Base-by-base conservation (phyloP, 1,140 invertebrate species). In the Drosophila trapezifrons region DNA sequence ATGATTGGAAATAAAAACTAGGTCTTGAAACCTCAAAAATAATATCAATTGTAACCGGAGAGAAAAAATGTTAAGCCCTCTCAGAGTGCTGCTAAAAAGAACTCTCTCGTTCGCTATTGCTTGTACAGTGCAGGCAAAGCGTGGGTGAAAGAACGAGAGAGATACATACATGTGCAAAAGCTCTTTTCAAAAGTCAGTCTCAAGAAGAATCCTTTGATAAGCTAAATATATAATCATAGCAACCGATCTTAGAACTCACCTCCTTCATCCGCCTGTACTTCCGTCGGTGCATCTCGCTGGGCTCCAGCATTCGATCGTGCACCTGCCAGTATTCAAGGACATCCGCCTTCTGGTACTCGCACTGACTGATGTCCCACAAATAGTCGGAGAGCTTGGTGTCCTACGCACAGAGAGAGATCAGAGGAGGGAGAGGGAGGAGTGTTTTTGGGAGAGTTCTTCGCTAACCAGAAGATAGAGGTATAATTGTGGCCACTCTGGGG, bases 321-420 rank as follows among this genome's bases (percentile, higher is more conserved):
- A 87, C 82, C 43, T 76, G 62, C 32, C 84, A 69, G 45, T 77
- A 91, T 49, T 91, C 80, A 4, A 90, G 65, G 37, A 91, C 80
- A 75, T 92, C 89, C 17, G 96, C 94, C 81, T 95, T 95, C 90
- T 98, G 97, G 56, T 95, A 94, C 25, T 95, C 94, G 73, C 96
- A 94, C 92, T 98, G 96, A 43, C 95, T 94, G 78, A 95, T 94
- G 67, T 97, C 96, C 97, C 97, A 98, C 17, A 96, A 92, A 94
- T 96, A 97, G 89, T 98, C 97, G 15, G 96, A 97, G 90, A 97
- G 95, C 93, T 97, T 96, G 9, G 97, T 96, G 93, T 98, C 95
- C 95, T 96, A 76, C 15, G 64, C 63, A 74, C 81, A 63, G 57
- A 78, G 55, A 70, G 64, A 51, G 43, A 63, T 71, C 60, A 29